Evolutionary conservation across 1,140 invertebrate genomes (phyloP).

Genomic region (Penaeus chinensis): DNA sequence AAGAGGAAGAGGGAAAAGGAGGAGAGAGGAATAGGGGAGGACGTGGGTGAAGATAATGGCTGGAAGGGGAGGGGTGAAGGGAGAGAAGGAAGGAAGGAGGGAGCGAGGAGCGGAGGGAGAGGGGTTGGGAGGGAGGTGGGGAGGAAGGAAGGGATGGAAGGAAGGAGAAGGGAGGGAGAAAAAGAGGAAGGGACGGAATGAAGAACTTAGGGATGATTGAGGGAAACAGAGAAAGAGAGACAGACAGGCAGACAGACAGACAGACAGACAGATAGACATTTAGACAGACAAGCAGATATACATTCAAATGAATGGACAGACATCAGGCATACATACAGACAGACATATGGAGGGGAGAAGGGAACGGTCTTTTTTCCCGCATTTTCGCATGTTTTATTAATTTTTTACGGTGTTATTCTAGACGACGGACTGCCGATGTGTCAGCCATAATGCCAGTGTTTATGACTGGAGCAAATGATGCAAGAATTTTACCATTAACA

Average conservation of each 20-base stretch:
- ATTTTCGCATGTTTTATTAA: too few relatives aligned
- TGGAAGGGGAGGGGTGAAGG: background rate
- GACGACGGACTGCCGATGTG: too few relatives aligned
- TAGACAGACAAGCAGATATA: too few relatives aligned
- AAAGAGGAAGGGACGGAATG: too few relatives aligned
- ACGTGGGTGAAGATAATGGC: background rate
- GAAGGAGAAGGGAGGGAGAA: background rate
- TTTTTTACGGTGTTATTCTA: too few relatives aligned
- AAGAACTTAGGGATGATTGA: background rate
- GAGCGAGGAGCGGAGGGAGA: background rate
- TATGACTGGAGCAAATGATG: too few relatives aligned
- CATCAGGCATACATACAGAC: too few relatives aligned
- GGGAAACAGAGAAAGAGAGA: constrained; percentile 1
- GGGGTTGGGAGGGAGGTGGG: background rate
- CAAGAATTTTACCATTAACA: too few relatives aligned
- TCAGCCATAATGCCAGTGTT: too few relatives aligned
- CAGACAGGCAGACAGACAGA: background rate
- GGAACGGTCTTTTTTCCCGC: background rate
- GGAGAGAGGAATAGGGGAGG: background rate
- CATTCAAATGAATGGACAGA: too few relatives aligned
- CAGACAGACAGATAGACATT: too few relatives aligned
- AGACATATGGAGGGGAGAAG: background rate
- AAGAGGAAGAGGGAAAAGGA: background rate
- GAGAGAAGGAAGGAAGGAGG: background rate
- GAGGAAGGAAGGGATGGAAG: background rate